Conservation (phyloP, 2,888 invertebrate species). For the Folsomia candida region DNA sequence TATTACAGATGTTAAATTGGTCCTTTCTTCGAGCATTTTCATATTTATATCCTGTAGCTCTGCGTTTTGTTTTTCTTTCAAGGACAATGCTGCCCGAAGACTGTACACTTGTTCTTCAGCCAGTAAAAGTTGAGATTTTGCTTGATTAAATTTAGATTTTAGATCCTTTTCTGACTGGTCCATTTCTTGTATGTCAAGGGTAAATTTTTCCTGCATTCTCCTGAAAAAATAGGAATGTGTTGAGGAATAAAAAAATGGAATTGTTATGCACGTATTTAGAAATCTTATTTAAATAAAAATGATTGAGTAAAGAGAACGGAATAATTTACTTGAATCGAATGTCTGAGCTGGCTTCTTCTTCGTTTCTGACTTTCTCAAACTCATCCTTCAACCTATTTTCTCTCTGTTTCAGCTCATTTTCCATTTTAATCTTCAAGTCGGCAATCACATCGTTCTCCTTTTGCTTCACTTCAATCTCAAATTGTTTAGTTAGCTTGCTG, state of each 20-base stretch:
- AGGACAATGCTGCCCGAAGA: conserved; percentile 63
- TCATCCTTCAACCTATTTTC: conserved; percentile 69
- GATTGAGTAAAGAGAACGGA: no score
- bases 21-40: conserved; percentile 61
- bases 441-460: conserved; percentile 68
- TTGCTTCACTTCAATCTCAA: conserved; percentile 62
- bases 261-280: background rate
- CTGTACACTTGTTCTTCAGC: conserved; percentile 64
- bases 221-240: conserved; percentile 55
- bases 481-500: conserved; percentile 63
- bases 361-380: conserved; percentile 57
- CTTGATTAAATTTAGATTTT: conserved; percentile 66
- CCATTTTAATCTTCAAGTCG: conserved; percentile 69
- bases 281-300: background rate
- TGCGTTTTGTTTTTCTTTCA: conserved; percentile 59
- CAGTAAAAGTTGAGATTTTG: conserved; percentile 65
- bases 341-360: conserved; percentile 64
- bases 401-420: conserved; percentile 73
- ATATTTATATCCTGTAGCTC: conserved; percentile 66
- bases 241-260: background rate
- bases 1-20: conserved; percentile 61
- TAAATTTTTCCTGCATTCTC: conserved; percentile 72
- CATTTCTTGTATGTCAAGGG: conserved; percentile 66
- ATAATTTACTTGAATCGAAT: conserved; percentile 56
- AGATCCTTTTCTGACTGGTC: conserved; percentile 67